Evolutionary conservation across 2,797 vertebrate species (phyloP).

Genomic region (Pseudomugil tenellus): DNA sequence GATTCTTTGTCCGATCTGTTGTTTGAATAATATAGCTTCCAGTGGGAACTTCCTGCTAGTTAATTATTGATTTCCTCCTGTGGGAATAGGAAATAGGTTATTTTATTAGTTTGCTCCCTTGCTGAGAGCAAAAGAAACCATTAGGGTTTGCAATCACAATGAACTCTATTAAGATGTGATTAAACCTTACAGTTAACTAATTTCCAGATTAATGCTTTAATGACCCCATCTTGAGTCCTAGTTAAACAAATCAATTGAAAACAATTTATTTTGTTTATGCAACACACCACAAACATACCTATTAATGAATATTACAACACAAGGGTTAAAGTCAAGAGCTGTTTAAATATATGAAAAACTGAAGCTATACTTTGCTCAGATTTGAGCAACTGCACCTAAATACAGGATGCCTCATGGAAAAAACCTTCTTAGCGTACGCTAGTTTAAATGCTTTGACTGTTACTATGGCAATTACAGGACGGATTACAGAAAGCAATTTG

Average conservation of each 20-base stretch:
- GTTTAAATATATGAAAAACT: constrained; percentile 33
- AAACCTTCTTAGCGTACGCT: constrained; percentile 9
- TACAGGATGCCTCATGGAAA: not conserved
- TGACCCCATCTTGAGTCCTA: constrained; percentile 11
- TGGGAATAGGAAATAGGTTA: constrained; percentile 43
- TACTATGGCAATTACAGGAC: constrained; percentile 5
- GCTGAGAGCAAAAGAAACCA: constrained; percentile 12
- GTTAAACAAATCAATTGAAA: constrained; percentile 32
- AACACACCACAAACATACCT: constrained; percentile 7
- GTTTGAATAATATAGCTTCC: constrained; percentile 50
- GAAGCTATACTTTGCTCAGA: constrained; percentile 10
- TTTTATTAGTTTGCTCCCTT: constrained; percentile 39
- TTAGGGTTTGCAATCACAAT: constrained; percentile 9
- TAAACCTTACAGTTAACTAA: constrained; percentile 4
- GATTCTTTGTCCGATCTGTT: constrained; percentile 51
- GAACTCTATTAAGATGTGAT: constrained; percentile 17
- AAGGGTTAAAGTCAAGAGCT: constrained; percentile 33
- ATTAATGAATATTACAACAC: constrained; percentile 40
- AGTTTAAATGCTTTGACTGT: constrained; percentile 19
- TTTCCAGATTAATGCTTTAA: constrained; percentile 21
- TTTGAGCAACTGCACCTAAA: constrained; percentile 17
- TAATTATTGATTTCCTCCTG: constrained; percentile 67
- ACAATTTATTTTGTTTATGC: constrained; percentile 15
- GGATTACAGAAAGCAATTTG: constrained; percentile 32
- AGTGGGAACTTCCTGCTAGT: constrained; percentile 51